phyloP scores from a whole-genome alignment of 30 jellyfish, hydroid and myxozoan genomes.

The Aurelia aurita region DNA sequence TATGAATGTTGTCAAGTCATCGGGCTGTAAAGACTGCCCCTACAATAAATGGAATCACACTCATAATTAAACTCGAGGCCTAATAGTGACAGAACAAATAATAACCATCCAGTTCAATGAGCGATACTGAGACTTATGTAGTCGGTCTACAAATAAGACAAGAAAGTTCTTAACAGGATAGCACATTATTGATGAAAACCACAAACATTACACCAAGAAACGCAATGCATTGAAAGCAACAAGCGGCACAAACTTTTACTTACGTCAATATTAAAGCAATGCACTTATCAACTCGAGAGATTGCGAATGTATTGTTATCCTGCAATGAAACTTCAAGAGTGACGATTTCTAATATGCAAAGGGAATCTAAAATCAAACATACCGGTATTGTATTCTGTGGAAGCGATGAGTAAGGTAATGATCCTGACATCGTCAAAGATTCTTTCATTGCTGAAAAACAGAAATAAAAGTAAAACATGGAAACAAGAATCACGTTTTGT shows the following conservation, averaged over 20 bases:
- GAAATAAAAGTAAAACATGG: neutral
- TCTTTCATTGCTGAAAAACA: slow-evolving; percentile 79
- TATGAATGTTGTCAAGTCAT: slow-evolving; percentile 72
- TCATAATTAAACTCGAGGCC: neutral
- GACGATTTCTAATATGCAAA: too few relatives aligned
- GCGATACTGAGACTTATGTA: too few relatives aligned
- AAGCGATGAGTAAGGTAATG: slow-evolving; percentile 55
- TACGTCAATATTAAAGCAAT: too few relatives aligned
- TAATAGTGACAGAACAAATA: too few relatives aligned
- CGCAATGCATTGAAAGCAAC: neutral
- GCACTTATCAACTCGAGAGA: too few relatives aligned
- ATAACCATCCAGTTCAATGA: too few relatives aligned
- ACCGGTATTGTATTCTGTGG: slow-evolving; percentile 18
- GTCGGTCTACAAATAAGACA: too few relatives aligned
- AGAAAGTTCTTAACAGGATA: too few relatives aligned
- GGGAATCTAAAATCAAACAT: neutral
- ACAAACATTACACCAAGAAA: neutral
- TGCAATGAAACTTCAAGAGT: too few relatives aligned
- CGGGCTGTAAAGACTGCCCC: slow-evolving; percentile 12
- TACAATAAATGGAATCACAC: neutral
- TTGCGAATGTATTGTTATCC: too few relatives aligned
- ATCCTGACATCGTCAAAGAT: slow-evolving; percentile 85
- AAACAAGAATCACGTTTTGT: too few relatives aligned
- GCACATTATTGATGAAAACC: neutral
- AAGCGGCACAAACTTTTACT: neutral